phyloP scores from a whole-genome alignment of 2,113 vertebrate genomes.

The Trogon melanurus region DNA sequence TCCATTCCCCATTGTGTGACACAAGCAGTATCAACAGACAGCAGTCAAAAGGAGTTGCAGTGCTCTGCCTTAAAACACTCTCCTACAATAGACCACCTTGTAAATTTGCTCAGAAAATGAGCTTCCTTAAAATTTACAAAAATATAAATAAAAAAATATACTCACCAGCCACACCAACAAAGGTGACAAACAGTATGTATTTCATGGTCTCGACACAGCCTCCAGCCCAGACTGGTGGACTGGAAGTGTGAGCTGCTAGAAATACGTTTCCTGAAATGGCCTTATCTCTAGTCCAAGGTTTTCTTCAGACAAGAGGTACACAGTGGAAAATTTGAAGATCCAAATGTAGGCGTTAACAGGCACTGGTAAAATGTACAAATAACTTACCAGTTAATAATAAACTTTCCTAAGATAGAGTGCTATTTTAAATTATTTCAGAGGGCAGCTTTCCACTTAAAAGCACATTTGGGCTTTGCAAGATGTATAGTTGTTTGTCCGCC shows the following conservation, averaged over 20 bases:
- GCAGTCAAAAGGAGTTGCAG: neutral
- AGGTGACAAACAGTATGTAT: neutral
- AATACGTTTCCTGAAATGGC: neutral
- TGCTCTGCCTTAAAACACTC: neutral
- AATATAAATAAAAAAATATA: neutral
- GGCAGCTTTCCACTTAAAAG: neutral
- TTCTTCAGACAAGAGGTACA: neutral
- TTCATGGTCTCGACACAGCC: constrained; percentile 11
- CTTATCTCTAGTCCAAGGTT: constrained; percentile 49
- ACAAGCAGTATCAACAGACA: neutral
- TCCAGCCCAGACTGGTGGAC: neutral
- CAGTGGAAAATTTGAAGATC: constrained; percentile 18
- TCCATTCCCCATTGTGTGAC: neutral
- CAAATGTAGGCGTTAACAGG: neutral
- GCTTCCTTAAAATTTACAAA: neutral
- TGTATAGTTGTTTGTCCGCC: neutral
- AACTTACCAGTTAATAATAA: neutral
- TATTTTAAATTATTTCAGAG: neutral
- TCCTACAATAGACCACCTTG: neutral
- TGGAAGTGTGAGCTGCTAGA: neutral
- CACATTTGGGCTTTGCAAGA: neutral
- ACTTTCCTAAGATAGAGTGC: neutral
- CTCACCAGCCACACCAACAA: constrained; percentile 37
- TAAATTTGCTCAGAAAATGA: neutral
- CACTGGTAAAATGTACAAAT: neutral